Percentiles rank a stretch among this genome's conserved stretches.
These are phyloP conservation scores for Adelges cooleyi DNA, from an alignment of 1,140 invertebrate species.

Conservation along the genomic window DNA sequence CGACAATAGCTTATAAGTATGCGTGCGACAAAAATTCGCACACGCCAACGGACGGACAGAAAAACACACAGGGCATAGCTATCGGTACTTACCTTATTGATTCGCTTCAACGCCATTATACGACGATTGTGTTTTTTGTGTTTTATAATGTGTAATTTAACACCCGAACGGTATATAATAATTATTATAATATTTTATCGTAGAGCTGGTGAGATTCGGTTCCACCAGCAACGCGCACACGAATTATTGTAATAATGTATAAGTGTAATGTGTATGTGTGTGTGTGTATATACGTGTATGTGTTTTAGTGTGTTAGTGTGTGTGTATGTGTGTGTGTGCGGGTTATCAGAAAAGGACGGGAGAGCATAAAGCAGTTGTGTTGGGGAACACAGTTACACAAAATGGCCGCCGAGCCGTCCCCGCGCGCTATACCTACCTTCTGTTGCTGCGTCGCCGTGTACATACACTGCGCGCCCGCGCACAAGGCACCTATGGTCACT, in stretches of 20 bases:
- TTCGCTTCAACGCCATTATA: constrained; percentile 90
- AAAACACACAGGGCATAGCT: no score
- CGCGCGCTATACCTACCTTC: background rate
- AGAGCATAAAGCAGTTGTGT: background rate
- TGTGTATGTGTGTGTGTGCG: background rate
- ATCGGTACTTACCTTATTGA: constrained; percentile 78
- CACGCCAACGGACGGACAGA: no score
- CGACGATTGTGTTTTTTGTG: constrained; percentile 33
- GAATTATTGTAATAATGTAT: background rate
- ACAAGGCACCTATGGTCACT: no score
- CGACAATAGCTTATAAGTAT: no score
- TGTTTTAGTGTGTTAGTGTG: background rate
- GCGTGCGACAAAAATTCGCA: no score
- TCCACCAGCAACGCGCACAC: constrained; percentile 21
- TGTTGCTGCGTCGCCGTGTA: background rate
- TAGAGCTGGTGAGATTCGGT: constrained; percentile 20
- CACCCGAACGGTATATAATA: background rate
- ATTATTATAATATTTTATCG: background rate
- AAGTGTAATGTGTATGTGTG: background rate
- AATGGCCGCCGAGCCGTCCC: constrained; percentile 2
- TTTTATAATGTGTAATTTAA: background rate
- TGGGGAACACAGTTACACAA: background rate
- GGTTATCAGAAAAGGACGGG: constrained; percentile 25
- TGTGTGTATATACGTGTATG: background rate
- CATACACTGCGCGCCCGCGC: background rate